Conservation (phyloP, 2,888 invertebrate genomes). For the Eumacrocentrus americanus region DNA sequence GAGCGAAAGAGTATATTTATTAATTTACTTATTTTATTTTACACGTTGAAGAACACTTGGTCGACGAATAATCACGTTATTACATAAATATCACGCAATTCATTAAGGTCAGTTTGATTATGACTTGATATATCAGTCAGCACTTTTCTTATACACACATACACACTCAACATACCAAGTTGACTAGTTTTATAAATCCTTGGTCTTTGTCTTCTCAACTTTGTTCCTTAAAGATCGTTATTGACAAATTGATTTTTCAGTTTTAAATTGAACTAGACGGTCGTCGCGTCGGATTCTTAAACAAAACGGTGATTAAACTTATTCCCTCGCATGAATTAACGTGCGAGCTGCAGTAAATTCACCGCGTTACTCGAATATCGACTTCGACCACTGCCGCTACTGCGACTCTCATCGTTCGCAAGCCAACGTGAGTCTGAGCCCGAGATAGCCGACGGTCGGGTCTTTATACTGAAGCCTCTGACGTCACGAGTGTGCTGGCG, state of each 20-base stretch:
- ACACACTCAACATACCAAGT: slow-evolving; percentile 19
- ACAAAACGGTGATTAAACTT: slow-evolving; percentile 8
- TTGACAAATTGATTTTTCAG: background rate
- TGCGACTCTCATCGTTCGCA: slow-evolving; percentile 36
- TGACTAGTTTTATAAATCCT: slow-evolving; percentile 52
- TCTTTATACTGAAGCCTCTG: slow-evolving; percentile 48
- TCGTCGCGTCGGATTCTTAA: background rate
- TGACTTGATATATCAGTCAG: slow-evolving; percentile 2
- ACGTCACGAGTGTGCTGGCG: slow-evolving; percentile 47
- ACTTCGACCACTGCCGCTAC: slow-evolving; percentile 28
- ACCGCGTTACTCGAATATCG: slow-evolving; percentile 12
- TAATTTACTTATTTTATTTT: no score
- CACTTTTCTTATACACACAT: slow-evolving; percentile 8
- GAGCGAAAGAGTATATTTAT: background rate
- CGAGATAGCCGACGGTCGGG: slow-evolving; percentile 40
- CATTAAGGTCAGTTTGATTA: slow-evolving; percentile 13
- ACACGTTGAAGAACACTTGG: no score
- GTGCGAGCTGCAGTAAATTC: slow-evolving; percentile 13
- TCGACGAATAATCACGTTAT: slow-evolving; percentile 8
- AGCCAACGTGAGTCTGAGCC: slow-evolving; percentile 47
- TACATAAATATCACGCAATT: slow-evolving; percentile 13
- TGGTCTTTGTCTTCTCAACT: slow-evolving; percentile 35
- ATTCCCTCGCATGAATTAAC: background rate
- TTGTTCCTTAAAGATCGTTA: slow-evolving; percentile 8
- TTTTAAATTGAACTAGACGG: no score